Evolutionary conservation across 2,113 vertebrate species (phyloP).

Genomic region (Seriola dumerili): DNA sequence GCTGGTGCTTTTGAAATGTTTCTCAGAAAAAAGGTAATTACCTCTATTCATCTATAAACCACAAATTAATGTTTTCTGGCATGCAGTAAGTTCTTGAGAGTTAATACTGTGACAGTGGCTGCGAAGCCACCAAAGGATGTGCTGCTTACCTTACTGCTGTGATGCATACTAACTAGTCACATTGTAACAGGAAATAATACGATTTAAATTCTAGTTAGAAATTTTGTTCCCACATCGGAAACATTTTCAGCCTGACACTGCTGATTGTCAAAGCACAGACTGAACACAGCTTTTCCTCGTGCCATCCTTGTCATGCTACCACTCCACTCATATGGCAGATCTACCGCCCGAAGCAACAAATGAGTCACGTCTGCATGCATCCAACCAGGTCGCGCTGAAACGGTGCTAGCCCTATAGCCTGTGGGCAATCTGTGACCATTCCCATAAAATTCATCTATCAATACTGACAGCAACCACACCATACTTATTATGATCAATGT

Average conservation of each 20-base stretch:
- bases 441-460: slow-evolving; percentile 66
- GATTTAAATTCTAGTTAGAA: slow-evolving; percentile 27
- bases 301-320: slow-evolving; percentile 57
- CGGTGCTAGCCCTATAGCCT: slow-evolving; percentile 32
- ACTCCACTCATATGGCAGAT: slow-evolving; percentile 59
- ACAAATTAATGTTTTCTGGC: slow-evolving; percentile 68
- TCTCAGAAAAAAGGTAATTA: slow-evolving; percentile 58
- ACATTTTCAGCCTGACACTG: slow-evolving; percentile 13
- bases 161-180: slow-evolving; percentile 56
- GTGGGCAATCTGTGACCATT: slow-evolving; percentile 62
- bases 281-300: slow-evolving; percentile 41
- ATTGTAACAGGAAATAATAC: slow-evolving; percentile 38
- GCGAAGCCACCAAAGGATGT: slow-evolving; percentile 31
- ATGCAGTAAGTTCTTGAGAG: slow-evolving; percentile 54
- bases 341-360: slow-evolving; percentile 60
- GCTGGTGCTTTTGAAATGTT: slow-evolving; percentile 56
- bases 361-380: slow-evolving; percentile 71
- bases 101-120: slow-evolving; percentile 37
- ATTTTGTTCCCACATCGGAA: slow-evolving; percentile 36
- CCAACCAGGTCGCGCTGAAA: slow-evolving; percentile 67
- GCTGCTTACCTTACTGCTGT: slow-evolving; percentile 40
- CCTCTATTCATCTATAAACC: slow-evolving; percentile 62
- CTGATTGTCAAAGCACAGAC: slow-evolving; percentile 36
- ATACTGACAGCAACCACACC: slow-evolving; percentile 54
- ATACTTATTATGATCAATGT: slow-evolving; percentile 65